Evolutionary conservation across 2,113 vertebrate genomes (phyloP).

Genomic region (Tricholaema leucomelas): DNA sequence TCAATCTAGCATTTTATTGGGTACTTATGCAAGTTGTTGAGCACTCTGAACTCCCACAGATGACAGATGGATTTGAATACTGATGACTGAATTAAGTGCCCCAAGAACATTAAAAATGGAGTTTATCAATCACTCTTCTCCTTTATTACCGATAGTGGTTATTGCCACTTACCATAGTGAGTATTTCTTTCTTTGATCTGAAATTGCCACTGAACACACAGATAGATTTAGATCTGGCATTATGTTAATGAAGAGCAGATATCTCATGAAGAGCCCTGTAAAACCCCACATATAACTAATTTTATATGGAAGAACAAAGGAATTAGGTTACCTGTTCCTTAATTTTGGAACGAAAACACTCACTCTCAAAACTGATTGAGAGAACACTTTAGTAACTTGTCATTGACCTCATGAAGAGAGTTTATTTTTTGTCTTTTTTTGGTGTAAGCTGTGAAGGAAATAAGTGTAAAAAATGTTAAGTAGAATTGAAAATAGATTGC

Average conservation of each 20-base stretch:
- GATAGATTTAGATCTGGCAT: neutral
- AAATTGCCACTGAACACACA: neutral
- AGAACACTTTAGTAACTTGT: neutral
- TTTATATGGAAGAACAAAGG: neutral
- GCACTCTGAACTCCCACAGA: neutral
- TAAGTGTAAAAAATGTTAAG: neutral
- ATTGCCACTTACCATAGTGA: neutral
- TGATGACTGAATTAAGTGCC: conserved; percentile 36
- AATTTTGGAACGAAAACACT: neutral
- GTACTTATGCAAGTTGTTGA: conserved; percentile 28
- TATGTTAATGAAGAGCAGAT: neutral
- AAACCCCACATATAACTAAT: neutral
- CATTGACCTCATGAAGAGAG: neutral
- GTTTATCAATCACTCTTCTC: conserved; percentile 24
- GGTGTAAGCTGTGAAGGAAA: neutral
- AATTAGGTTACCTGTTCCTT: neutral
- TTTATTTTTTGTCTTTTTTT: neutral
- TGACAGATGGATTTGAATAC: conserved; percentile 42
- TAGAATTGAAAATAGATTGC: neutral
- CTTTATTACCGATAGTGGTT: conserved; percentile 4
- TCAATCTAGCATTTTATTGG: conserved; percentile 30
- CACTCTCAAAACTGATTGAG: neutral
- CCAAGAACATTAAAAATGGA: neutral
- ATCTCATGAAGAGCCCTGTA: neutral
- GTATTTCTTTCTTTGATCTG: neutral